A percentile compares a stretch with the other conserved stretches of the same genome.
phyloP scores from a whole-genome alignment of 2,888 invertebrate genomes.

The Eupithecia inturbata region DNA sequence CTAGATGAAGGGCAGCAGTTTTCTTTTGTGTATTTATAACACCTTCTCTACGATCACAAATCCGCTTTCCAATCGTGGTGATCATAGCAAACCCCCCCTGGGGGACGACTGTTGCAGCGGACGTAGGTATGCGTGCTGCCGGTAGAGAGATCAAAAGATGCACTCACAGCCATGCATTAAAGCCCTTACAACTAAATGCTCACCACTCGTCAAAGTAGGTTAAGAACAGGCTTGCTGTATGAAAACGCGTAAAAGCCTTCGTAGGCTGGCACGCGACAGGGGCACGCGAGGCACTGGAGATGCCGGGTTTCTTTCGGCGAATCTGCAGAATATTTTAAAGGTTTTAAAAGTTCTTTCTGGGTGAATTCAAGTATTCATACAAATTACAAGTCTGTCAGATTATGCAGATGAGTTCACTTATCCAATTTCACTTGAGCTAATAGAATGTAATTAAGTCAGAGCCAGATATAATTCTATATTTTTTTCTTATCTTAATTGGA shows the following conservation, averaged over 20 bases:
- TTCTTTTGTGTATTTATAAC: neutral
- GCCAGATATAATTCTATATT: too few relatives aligned
- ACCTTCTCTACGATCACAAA: neutral
- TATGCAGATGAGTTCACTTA: neutral
- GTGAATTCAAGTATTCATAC: too few relatives aligned
- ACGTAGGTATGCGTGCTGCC: neutral
- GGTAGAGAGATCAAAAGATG: slow-evolving; percentile 2
- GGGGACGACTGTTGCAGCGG: neutral
- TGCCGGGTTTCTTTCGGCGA: slow-evolving; percentile 45
- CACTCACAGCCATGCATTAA: slow-evolving; percentile 22
- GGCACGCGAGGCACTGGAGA: slow-evolving; percentile 60
- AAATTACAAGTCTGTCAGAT: neutral
- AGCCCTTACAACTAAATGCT: slow-evolving; percentile 44
- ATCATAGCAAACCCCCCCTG: neutral
- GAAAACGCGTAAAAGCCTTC: slow-evolving; percentile 73
- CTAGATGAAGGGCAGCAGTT: neutral
- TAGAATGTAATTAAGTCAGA: neutral
- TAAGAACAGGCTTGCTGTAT: slow-evolving; percentile 67
- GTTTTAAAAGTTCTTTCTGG: neutral
- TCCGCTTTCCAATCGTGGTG: neutral
- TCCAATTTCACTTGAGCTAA: neutral
- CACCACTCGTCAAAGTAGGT: slow-evolving; percentile 59
- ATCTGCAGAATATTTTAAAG: neutral
- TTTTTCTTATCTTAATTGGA: too few relatives aligned
- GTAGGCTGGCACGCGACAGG: slow-evolving; percentile 68